Conservation (phyloP, 2,113 vertebrate genomes). For the Ivindomyrus marchei region DNA sequence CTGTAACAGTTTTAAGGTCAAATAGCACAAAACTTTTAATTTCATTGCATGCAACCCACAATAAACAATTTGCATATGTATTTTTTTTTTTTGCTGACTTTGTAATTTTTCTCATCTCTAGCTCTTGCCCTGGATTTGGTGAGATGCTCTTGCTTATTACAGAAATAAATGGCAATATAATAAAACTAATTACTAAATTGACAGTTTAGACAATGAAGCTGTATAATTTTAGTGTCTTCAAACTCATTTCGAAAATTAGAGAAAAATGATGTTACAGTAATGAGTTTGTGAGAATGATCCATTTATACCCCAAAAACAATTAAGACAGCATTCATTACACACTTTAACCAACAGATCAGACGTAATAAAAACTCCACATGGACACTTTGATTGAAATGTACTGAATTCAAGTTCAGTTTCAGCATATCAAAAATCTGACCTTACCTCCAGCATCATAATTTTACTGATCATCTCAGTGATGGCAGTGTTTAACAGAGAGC, state of each 20-base stretch:
- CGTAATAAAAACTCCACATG: not conserved
- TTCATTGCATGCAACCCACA: not conserved
- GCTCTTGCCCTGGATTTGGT: not conserved
- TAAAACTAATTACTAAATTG: not conserved
- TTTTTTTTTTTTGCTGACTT: not conserved
- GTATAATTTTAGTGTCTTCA: not conserved
- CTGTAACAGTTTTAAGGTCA: not conserved
- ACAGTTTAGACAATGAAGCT: not conserved
- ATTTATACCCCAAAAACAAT: not conserved
- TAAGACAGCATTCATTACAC: not conserved
- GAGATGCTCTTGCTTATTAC: not conserved
- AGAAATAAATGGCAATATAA: not conserved
- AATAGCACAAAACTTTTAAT: not conserved
- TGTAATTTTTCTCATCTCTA: not conserved
- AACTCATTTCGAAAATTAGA: not conserved
- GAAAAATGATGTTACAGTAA: not conserved
- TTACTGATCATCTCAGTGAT: conserved; percentile 73
- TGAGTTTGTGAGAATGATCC: not conserved
- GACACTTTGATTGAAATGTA: not conserved
- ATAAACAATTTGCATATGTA: not conserved
- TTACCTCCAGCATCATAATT: conserved; percentile 84
- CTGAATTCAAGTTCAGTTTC: not conserved
- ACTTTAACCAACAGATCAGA: not conserved
- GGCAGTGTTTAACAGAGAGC: conserved; percentile 79
- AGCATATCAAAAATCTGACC: conserved; percentile 11